A percentile compares a stretch with the other conserved stretches of the same genome.
Evolutionary conservation across 2,888 invertebrate species (phyloP).

Genomic region (Neocrepidodera transversa): DNA sequence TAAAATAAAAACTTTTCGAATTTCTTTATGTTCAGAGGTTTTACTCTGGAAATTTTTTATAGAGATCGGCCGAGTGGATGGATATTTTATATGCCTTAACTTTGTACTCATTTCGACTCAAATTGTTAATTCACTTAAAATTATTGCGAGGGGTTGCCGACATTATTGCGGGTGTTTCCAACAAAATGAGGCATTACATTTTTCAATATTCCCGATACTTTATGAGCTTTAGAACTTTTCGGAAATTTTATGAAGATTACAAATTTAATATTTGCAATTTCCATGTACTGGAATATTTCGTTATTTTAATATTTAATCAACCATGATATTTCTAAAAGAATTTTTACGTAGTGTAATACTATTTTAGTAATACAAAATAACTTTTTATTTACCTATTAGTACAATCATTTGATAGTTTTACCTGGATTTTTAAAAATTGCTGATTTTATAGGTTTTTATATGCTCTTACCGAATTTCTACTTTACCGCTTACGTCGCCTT

Average conservation of each 20-base stretch:
- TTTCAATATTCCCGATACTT: not conserved
- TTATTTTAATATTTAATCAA: no score
- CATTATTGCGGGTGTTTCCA: not conserved
- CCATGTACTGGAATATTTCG: no score
- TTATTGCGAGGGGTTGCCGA: conserved; percentile 1
- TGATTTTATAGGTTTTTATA: no score
- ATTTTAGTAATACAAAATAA: no score
- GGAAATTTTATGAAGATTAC: not conserved
- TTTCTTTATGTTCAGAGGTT: conserved; percentile 18
- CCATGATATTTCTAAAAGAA: no score
- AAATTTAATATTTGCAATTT: no score
- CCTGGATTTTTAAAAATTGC: no score
- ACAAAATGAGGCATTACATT: not conserved
- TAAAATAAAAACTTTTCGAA: conserved; percentile 27
- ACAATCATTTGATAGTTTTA: no score
- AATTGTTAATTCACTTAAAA: conserved; percentile 16
- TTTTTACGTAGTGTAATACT: no score
- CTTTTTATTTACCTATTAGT: no score
- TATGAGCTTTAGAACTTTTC: not conserved
- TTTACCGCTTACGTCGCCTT: no score
- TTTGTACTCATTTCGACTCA: conserved; percentile 12
- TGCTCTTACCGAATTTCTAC: no score
- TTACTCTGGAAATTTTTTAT: conserved; percentile 23
- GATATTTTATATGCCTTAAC: conserved; percentile 18
- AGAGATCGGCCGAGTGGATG: conserved; percentile 19